Base-by-base conservation (phyloP, 2,797 vertebrate species). In the Luscinia megarhynchos region DNA sequence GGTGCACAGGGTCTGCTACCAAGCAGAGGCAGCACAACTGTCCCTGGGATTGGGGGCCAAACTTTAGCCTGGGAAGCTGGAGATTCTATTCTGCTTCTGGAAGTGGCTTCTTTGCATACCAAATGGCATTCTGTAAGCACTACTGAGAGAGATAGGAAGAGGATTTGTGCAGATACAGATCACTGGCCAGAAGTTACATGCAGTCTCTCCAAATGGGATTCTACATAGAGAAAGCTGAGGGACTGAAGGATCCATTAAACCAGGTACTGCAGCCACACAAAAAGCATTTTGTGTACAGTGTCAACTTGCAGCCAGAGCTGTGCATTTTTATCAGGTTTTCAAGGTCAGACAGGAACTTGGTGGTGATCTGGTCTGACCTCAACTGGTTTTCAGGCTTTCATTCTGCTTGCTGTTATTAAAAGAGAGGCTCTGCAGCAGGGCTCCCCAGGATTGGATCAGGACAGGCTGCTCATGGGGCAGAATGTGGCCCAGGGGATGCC, bases 311-410 rank as follows among this genome's bases (percentile, higher is more conserved):
- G 77, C 22, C 84, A 88, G 84, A 90, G 85, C 85, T 93, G 45
- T 90, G 94, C 85, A 94, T 96, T 94, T 96, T 93, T 90, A 94
- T 93, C 92, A 95, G 85, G 53, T 87, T 93, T 79, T 95, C 95
- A 95, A 96, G 95, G 95, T 96, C 95, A 94, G 59, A n/a, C 6
- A 7, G 74, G 89, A 85, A 72, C 40, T 45, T 55, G 48, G 22
- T 50, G 59, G 74, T 76, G 34, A 88, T 86, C 89, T 4, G 1
- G 50, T 84, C 63, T 93, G 87, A 96, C 57, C 83, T 91, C 63
- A 76, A 38, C 67, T 82, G 85, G 45, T 94, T 94, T 93, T 70
- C 84, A 87, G 61, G 18, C 38, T 85, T 84, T 76, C 1, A 2
- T 55, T 87, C 41, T 5, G 6, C 70, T 82, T 59, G 68, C 30